These are phyloP conservation scores for Crambe crambe DNA, from an alignment of 37 sponge, comb jelly and placozoan genomes.

Conservation along the genomic window DNA sequence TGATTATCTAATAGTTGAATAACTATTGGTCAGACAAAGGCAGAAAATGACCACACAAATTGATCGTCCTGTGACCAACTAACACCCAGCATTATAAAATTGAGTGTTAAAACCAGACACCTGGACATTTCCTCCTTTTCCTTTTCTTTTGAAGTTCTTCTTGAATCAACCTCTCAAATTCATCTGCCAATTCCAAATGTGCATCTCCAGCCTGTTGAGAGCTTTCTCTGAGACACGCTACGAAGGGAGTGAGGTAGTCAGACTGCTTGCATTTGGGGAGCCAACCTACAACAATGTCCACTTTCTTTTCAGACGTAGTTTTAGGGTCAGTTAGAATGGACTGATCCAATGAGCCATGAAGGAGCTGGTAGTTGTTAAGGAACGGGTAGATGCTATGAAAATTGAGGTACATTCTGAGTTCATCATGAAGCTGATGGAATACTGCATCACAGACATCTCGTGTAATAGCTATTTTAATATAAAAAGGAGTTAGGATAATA, in stretches of 20 bases:
- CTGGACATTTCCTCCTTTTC: no score
- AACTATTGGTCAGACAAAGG: no score
- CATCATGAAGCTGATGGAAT: background rate
- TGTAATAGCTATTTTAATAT: no score
- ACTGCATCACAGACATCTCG: background rate
- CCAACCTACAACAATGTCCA: background rate
- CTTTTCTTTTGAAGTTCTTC: no score
- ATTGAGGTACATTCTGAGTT: background rate
- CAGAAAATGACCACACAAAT: no score
- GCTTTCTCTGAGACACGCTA: background rate
- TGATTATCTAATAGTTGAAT: no score
- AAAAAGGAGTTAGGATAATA: no score
- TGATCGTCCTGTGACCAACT: no score
- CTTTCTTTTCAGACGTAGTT: background rate
- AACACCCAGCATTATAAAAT: no score
- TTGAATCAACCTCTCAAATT: background rate
- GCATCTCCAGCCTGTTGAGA: background rate
- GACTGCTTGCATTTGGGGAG: background rate
- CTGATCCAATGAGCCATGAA: background rate
- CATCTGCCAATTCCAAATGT: background rate
- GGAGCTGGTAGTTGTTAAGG: background rate
- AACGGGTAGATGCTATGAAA: background rate
- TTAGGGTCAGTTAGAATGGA: background rate
- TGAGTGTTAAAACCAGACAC: no score
- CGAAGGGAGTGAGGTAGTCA: background rate